These are phyloP conservation scores for Hystrix brachyura DNA, from an alignment of 2,113 vertebrate genomes.

Conservation along the genomic window DNA sequence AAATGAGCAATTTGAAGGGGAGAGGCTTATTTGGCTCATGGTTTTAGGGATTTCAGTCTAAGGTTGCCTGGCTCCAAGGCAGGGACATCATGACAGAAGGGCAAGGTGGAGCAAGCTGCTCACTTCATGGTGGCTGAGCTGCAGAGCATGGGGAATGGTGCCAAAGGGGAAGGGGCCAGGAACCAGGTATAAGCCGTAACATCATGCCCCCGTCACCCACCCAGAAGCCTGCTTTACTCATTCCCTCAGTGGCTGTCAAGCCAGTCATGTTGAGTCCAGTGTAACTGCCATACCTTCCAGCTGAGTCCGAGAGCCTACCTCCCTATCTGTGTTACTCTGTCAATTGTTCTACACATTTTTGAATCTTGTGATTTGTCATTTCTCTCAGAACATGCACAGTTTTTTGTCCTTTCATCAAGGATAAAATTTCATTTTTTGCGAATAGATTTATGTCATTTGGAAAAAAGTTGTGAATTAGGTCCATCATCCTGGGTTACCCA, in stretches of 20 bases:
- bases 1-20: neutral
- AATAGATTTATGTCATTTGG: neutral
- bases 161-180: neutral
- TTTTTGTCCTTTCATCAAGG: neutral
- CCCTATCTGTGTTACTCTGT: neutral
- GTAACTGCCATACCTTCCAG: neutral
- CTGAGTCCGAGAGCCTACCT: neutral
- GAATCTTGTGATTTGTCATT: neutral
- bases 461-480: neutral
- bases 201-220: neutral
- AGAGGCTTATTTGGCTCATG: neutral
- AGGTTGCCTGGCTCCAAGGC: neutral
- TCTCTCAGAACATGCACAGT: neutral
- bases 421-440: neutral
- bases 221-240: no score
- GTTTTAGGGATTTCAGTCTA: neutral
- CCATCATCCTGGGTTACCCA: neutral
- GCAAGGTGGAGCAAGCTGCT: neutral
- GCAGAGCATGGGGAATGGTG: neutral
- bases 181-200: neutral
- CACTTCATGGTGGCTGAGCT: neutral
- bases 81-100: neutral
- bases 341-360: neutral
- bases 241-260: neutral
- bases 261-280: neutral